These are phyloP conservation scores for Pseudomugil gertrudae DNA, from an alignment of 2,797 vertebrate genomes.

Conservation along the genomic window DNA sequence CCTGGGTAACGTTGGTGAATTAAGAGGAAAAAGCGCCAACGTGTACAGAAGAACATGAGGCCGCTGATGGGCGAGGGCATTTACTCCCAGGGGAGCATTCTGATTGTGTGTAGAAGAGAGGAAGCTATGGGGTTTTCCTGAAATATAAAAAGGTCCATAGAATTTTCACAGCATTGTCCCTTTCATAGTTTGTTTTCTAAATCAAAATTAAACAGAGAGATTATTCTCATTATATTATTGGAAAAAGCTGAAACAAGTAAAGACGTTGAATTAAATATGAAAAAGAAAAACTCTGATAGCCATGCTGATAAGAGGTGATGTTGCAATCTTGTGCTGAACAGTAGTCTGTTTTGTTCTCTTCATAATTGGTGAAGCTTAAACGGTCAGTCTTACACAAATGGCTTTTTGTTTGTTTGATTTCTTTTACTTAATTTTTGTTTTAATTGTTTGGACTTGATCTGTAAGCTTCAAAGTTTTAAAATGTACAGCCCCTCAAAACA, in stretches of 20 bases:
- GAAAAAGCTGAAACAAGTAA: background rate
- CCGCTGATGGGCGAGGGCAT: too few relatives aligned
- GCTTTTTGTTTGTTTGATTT: background rate
- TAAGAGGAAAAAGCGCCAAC: background rate
- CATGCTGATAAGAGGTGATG: background rate
- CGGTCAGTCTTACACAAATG: background rate
- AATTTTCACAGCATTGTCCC: too few relatives aligned
- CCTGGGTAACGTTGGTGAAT: background rate
- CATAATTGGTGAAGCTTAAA: background rate
- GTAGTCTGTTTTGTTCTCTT: background rate
- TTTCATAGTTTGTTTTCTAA: too few relatives aligned
- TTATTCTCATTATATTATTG: too few relatives aligned
- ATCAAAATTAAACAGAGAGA: too few relatives aligned
- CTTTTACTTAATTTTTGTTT: background rate
- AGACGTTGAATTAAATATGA: too few relatives aligned
- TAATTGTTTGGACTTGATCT: background rate
- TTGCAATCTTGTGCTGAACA: background rate
- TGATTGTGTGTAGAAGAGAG: too few relatives aligned
- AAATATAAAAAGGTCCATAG: too few relatives aligned
- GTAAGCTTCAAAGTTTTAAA: conserved; percentile 7
- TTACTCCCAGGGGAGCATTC: too few relatives aligned
- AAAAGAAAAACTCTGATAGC: too few relatives aligned
- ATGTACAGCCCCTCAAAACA: conserved; percentile 25
- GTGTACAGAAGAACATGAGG: background rate
- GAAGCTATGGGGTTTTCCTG: too few relatives aligned